Base-by-base conservation (phyloP, 1,140 invertebrate genomes). In the Cotesia chilonis region DNA sequence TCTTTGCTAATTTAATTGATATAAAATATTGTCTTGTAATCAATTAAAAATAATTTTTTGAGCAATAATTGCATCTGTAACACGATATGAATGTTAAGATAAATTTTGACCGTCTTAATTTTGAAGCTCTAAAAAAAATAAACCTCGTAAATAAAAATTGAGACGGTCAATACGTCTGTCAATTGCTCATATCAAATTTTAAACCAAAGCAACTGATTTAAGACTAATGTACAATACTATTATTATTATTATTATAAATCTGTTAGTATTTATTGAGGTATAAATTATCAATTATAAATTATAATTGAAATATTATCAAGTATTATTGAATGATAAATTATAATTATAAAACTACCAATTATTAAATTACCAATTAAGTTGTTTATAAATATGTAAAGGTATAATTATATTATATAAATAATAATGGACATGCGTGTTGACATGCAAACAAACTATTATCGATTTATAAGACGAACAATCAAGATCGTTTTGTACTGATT, bases 181-280 rank as follows among this genome's bases (percentile, higher is more conserved):
- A 83, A 79, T 83, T 82, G 81, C 83, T 83, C 83, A 84, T 84
- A 84, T 83, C 82, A 84, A 82, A 80, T 63, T 65, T 67, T 6
- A 52, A 41, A 65, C 38, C 9, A 12, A 67, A 65, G 28, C 14
- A 36, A 35, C 28, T 60, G 17, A n/a, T 12, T 14, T 4, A 14
- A n/a, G 37, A 38, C 37, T 38, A 14, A 9, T 14, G n/a, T 37
- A 17, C 7, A 10, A 60, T n/a, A 20, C 38, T 14, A 20, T 59
- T 38, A 14, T 38, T 38, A 47, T 47, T 47, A 28, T 28, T 28
- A 28, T 3, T 28, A 28, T 28, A 28, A 28, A 28, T 28, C 28
- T 28, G 28, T 28, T 28, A 28, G 28, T 28, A 28, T 28, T 28
- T 28, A 28, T 28, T 28, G 1, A 28, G 28, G 28, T 28, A 28